Percentiles rank a stretch among this genome's conserved stretches.
Evolutionary conservation across 2,888 invertebrate species (phyloP).

Genomic region (Eupithecia insigniata): DNA sequence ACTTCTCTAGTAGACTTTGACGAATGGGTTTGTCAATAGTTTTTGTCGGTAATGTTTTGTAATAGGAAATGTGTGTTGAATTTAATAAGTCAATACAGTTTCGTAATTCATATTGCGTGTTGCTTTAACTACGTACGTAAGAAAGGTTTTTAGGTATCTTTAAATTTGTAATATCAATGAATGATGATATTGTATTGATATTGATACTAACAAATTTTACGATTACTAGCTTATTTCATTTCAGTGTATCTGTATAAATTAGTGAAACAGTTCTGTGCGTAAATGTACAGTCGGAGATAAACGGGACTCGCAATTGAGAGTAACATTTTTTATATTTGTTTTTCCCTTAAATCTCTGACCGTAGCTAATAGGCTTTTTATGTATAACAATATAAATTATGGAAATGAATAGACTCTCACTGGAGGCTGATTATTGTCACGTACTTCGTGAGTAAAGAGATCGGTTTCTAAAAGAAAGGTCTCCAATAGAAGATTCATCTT

Average conservation of each 20-base stretch:
- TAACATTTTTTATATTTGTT: slow-evolving; percentile 61
- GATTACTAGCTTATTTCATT: not conserved
- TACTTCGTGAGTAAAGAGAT: slow-evolving; percentile 31
- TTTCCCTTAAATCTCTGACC: slow-evolving; percentile 53
- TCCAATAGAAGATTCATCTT: not conserved
- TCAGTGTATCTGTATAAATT: not conserved
- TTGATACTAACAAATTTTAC: not conserved
- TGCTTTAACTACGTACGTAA: not conserved
- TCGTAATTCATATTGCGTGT: not conserved
- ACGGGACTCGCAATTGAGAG: slow-evolving; percentile 51
- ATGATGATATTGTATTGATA: not conserved
- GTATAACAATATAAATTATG: slow-evolving; percentile 46
- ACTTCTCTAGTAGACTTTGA: slow-evolving; percentile 20
- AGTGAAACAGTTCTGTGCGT: slow-evolving; percentile 27
- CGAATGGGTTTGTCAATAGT: slow-evolving; percentile 24
- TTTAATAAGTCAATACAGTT: slow-evolving; percentile 1
- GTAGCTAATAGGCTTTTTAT: slow-evolving; percentile 54
- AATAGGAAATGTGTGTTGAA: slow-evolving; percentile 14
- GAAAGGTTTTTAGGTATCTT: too few relatives aligned
- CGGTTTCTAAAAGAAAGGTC: slow-evolving; percentile 33
- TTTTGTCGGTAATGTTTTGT: slow-evolving; percentile 25
- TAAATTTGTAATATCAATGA: not conserved
- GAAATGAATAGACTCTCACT: slow-evolving; percentile 40
- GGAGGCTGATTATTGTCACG: slow-evolving; percentile 41
- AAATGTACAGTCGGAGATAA: slow-evolving; percentile 52